Percentiles rank a stretch among this genome's conserved stretches.
Conservation (phyloP, 2,888 invertebrate genomes). For the Lasioglossum zephyrum region DNA sequence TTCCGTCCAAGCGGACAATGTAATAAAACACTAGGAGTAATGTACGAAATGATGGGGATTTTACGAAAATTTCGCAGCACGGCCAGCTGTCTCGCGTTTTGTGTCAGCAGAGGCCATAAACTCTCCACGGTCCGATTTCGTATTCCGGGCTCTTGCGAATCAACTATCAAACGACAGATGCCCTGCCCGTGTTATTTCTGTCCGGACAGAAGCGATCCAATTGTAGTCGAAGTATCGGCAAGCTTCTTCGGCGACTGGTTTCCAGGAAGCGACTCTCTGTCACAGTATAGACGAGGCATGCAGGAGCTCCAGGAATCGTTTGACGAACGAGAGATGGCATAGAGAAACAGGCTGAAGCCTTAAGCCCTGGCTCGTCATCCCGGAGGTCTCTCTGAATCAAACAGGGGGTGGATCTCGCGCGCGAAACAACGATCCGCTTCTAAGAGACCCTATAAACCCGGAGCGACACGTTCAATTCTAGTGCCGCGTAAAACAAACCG, state of each 20-base stretch:
- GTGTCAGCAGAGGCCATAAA: neutral
- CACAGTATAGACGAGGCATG: neutral
- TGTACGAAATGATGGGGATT: neutral
- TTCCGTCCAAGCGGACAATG: neutral
- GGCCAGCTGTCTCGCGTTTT: neutral
- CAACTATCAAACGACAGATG: conserved; percentile 1
- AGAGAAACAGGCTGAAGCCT: neutral
- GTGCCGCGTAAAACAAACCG: conserved; percentile 27
- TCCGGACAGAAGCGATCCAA: neutral
- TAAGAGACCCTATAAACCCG: conserved; percentile 25
- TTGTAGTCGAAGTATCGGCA: neutral
- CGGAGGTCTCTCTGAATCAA: neutral
- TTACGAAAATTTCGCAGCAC: neutral
- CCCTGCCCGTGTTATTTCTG: neutral
- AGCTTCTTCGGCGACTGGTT: neutral
- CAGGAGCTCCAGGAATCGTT: neutral
- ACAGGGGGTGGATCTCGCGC: neutral
- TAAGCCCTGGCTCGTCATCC: neutral
- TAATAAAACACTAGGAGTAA: neutral
- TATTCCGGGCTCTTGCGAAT: neutral
- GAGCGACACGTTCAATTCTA: conserved; percentile 15
- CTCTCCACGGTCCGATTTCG: neutral
- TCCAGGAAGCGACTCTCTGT: neutral
- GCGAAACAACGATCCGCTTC: conserved; percentile 13
- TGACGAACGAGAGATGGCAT: neutral